phyloP scores from a whole-genome alignment of 2,797 vertebrate genomes.

The Lacerta agilis region DNA sequence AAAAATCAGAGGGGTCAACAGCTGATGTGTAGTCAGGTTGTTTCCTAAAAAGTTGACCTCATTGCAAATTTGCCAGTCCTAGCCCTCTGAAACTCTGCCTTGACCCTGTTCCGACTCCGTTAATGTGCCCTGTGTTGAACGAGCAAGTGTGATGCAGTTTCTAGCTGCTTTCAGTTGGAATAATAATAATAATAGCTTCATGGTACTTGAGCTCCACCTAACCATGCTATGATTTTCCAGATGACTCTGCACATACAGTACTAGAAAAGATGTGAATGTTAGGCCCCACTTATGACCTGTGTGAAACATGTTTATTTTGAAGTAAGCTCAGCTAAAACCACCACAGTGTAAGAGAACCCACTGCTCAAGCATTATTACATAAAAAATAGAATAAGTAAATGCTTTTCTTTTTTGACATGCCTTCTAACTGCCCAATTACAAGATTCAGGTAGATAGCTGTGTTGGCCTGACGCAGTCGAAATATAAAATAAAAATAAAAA shows the following conservation, averaged over 20 bases:
- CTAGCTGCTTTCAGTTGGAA: neutral
- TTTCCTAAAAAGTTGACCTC: too few relatives aligned
- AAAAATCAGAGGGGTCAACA: neutral
- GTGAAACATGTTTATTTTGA: neutral
- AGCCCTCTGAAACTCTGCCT: neutral
- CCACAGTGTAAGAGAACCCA: too few relatives aligned
- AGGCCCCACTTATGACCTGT: neutral
- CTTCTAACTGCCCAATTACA: too few relatives aligned
- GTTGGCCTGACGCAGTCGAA: too few relatives aligned
- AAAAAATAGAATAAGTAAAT: too few relatives aligned
- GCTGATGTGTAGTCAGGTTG: too few relatives aligned
- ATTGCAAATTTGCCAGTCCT: neutral
- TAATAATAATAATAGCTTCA: neutral
- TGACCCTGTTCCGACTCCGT: neutral
- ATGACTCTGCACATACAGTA: neutral
- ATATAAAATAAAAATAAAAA: too few relatives aligned
- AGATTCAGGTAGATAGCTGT: too few relatives aligned
- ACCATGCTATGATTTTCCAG: neutral
- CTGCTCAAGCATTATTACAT: too few relatives aligned
- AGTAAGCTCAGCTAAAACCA: neutral
- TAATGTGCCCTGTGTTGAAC: neutral
- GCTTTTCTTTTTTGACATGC: too few relatives aligned
- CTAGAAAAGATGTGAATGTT: neutral
- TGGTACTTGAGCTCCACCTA: neutral
- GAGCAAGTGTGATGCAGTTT: neutral